Conservation (phyloP, 2,113 vertebrate species). For the Brachypteracias leptosomus region DNA sequence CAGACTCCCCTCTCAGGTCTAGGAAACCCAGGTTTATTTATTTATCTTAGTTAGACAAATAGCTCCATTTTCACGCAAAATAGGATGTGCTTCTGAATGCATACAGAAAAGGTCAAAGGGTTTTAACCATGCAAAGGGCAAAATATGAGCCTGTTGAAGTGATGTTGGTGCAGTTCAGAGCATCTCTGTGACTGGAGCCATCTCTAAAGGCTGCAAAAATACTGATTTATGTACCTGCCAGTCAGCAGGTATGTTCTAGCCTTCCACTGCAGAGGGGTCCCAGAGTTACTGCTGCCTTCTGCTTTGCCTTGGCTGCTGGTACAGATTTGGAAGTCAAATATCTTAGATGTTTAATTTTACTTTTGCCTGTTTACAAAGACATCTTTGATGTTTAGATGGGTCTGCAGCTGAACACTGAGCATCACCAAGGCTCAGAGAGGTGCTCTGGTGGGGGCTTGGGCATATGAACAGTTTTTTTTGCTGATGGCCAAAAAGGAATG, state of each 20-base stretch:
- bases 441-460: neutral
- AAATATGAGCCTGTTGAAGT: slow-evolving; percentile 42
- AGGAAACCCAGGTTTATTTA: neutral
- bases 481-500: neutral
- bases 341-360: neutral
- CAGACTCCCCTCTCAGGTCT: neutral
- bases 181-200: neutral
- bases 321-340: neutral
- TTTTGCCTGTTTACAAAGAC: neutral
- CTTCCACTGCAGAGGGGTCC: neutral
- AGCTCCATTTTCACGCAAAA: slow-evolving; percentile 13
- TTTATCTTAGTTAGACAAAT: slow-evolving; percentile 19
- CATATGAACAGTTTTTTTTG: neutral
- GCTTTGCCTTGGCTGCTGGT: neutral
- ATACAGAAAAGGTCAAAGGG: slow-evolving; percentile 18
- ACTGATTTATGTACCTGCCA: neutral
- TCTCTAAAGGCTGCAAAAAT: slow-evolving; percentile 9
- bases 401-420: neutral
- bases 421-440: neutral
- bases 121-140: slow-evolving; percentile 34
- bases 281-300: neutral
- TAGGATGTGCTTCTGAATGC: neutral
- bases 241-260: neutral
- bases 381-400: neutral
- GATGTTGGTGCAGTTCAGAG: neutral